phyloP scores from a whole-genome alignment of 2,113 vertebrate species.

The Lycocorax pyrrhopterus region DNA sequence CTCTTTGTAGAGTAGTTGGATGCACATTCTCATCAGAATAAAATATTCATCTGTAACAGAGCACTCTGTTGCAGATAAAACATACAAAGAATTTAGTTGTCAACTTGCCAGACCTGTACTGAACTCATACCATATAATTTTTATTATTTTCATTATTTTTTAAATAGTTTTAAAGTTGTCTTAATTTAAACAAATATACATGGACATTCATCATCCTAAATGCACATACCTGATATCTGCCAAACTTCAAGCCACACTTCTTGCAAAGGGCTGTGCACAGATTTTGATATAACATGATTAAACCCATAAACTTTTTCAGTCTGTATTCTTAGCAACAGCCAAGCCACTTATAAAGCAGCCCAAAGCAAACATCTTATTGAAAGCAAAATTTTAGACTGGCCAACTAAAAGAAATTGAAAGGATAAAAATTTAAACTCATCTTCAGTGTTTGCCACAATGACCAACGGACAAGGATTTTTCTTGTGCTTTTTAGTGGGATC shows the following conservation, averaged over 20 bases:
- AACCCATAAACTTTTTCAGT: not conserved
- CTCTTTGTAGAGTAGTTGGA: not conserved
- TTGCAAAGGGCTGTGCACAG: rapidly evolving
- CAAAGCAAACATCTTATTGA: not conserved
- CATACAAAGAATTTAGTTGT: not conserved
- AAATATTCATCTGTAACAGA: not conserved
- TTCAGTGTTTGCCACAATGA: not conserved
- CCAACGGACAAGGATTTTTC: not conserved
- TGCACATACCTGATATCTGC: not conserved
- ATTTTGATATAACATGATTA: not conserved
- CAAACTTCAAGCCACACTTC: not conserved
- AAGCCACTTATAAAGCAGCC: not conserved
- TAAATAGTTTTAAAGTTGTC: not conserved
- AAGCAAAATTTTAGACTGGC: not conserved
- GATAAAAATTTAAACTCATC: not conserved
- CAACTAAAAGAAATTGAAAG: not conserved
- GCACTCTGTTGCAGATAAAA: not conserved
- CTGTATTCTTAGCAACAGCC: not conserved
- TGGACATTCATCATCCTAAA: not conserved
- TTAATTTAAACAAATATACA: not conserved
- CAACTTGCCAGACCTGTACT: not conserved
- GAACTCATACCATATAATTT: not conserved
- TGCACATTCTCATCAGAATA: not conserved
- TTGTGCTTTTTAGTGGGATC: not conserved
- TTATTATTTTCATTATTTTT: not conserved